Evolutionary conservation across 2,113 vertebrate species (phyloP).

Genomic region (Protomyctophum bolini): DNA sequence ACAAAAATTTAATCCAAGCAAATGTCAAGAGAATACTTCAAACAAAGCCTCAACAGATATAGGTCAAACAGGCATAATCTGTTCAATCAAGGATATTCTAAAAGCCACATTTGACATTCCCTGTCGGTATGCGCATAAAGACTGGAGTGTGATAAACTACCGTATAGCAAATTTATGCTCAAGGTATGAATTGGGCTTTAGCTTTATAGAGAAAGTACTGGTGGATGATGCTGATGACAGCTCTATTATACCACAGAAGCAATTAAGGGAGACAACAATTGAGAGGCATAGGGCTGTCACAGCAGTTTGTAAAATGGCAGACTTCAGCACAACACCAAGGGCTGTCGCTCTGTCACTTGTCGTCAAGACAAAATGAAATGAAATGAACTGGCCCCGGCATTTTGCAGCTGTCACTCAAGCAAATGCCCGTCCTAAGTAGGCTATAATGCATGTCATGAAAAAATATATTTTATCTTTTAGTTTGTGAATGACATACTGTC

Average conservation of each 20-base stretch:
- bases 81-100: constrained; percentile 46
- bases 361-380: constrained; percentile 41
- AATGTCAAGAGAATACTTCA: constrained; percentile 11
- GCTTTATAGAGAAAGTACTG: constrained; percentile 10
- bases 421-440: constrained; percentile 14
- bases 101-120: constrained; percentile 49
- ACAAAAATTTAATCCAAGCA: not conserved
- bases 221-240: constrained; percentile 63
- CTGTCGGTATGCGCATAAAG: constrained; percentile 12
- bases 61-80: constrained; percentile 55
- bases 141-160: constrained; percentile 51
- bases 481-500: not conserved
- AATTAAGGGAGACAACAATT: constrained; percentile 49
- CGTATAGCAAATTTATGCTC: constrained; percentile 46
- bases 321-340: constrained; percentile 54
- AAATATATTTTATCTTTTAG: not conserved
- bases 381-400: constrained; percentile 30
- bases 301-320: constrained; percentile 55
- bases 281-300: constrained; percentile 53
- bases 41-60: constrained; percentile 22
- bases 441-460: constrained; percentile 12
- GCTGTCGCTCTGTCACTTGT: constrained; percentile 58
- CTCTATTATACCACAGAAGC: constrained; percentile 61
- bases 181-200: too few relatives aligned
- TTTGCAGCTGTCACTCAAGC: constrained; percentile 45